Base-by-base conservation (phyloP, 2,888 invertebrate genomes). In the Drosophila kanekoi region DNA sequence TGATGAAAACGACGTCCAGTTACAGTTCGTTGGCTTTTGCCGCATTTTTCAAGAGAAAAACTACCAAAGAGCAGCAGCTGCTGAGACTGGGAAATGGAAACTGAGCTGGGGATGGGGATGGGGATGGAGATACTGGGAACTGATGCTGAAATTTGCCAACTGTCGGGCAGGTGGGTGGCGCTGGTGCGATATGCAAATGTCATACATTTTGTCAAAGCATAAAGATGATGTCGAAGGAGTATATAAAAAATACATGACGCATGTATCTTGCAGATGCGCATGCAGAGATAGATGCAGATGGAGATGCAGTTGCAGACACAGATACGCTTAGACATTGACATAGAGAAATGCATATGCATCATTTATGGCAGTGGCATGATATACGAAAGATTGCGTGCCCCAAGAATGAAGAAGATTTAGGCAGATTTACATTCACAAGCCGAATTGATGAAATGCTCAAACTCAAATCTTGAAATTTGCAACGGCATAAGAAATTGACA, bases 1-100 rank as follows among this genome's bases (percentile, higher is more conserved):
- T 84, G 86, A 84, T 84, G 84, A 79, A 85, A 84, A 84, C 81
- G 86, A 86, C 83, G 84, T 84, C 86, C 84, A 84, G 84, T 84
- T 83, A 84, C 84, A 84, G 84, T 84, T 84, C 84, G 84, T 84
- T 84, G 84, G 81, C 86, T 83, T 85, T 69, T 73, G 68, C 70
- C 69, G 76, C 86, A 78, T 82, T 83, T 84, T 84, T 79, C 81
- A 81, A 81, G 79, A 75, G 74, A 82, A 79, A 71, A 70, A 62
- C 57, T 52, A 56, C 61, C 63, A 78, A 67, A 59, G 70, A 64
- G 69, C 77, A 72, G 53, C 72, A 59, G 40, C 59, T 57, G 69
- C 66, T 65, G 58, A 58, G 73, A 52, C 49, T 45, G 70, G 47
- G 20, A 56, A 73, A 60, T 66, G 49, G 41, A 53, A 53, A 33